Evolutionary conservation across 37 sponge, comb jelly and placozoan species (phyloP).

Genomic region (Chondrosia reniformis): DNA sequence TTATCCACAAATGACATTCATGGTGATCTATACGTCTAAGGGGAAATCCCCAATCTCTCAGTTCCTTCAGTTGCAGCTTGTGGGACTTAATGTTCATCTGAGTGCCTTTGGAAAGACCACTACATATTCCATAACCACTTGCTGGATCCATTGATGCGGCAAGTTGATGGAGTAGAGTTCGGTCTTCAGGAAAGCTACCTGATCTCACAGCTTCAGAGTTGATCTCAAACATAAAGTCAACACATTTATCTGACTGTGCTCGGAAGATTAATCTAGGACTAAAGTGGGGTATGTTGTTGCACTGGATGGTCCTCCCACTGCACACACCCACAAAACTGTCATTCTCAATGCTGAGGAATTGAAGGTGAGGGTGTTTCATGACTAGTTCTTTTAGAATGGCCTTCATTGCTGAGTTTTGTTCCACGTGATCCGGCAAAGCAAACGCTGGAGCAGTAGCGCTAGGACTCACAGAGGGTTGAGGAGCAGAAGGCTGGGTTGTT

Average conservation of each 20-base stretch:
- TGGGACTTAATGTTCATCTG: background rate
- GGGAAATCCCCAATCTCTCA: slow-evolving; percentile 21
- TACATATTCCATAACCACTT: slow-evolving; percentile 1
- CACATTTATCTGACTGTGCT: background rate
- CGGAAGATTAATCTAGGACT: background rate
- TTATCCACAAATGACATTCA: slow-evolving; percentile 17
- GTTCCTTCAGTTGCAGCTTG: background rate
- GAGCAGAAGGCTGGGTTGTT: background rate
- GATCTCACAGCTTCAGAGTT: background rate
- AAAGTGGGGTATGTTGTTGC: background rate
- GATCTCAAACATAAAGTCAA: slow-evolving; percentile 6
- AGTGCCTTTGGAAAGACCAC: background rate
- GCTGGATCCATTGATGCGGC: slow-evolving; percentile 6
- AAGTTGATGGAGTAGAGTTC: background rate
- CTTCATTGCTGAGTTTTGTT: background rate
- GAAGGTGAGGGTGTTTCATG: background rate
- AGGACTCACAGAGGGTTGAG: background rate
- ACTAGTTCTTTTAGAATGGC: slow-evolving; percentile 2
- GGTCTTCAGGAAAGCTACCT: slow-evolving; percentile 5
- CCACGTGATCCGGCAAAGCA: too few relatives aligned
- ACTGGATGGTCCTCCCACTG: background rate
- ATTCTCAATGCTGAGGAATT: slow-evolving; percentile 20
- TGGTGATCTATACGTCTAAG: slow-evolving; percentile 9
- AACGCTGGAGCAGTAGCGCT: too few relatives aligned
- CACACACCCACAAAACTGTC: slow-evolving; percentile 1